Evolutionary conservation across 2,113 vertebrate species (phyloP).

Genomic region (Motacilla tschutschensis): DNA sequence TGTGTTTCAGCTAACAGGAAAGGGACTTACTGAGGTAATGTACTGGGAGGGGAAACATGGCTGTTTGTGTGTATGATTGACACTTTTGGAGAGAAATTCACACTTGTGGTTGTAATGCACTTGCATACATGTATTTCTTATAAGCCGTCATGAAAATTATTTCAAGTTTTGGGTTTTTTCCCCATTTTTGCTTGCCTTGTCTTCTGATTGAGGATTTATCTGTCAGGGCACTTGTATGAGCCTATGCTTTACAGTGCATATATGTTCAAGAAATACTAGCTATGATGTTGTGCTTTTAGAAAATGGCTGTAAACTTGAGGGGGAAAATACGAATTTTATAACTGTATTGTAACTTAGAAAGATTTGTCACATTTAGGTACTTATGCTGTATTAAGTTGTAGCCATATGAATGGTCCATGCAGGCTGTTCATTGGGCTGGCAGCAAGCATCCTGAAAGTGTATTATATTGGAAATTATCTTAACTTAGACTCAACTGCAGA

Average conservation of each 20-base stretch:
- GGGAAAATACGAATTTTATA: neutral
- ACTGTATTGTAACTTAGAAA: neutral
- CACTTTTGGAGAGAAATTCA: neutral
- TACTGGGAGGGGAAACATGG: neutral
- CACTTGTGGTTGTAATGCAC: neutral
- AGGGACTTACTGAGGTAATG: constrained; percentile 88
- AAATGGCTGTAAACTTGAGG: neutral
- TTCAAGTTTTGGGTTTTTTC: neutral
- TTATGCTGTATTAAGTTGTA: neutral
- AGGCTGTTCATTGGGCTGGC: neutral
- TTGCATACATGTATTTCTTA: neutral
- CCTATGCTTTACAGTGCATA: neutral
- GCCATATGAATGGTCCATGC: neutral
- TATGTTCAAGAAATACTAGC: neutral
- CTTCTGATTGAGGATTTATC: neutral
- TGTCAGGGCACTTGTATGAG: neutral
- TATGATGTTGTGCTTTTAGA: neutral
- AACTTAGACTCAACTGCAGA: neutral
- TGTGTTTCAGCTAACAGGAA: constrained; percentile 93
- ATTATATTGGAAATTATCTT: neutral
- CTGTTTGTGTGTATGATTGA: neutral
- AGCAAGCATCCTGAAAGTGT: neutral
- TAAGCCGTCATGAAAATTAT: neutral
- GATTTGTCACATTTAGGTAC: neutral
- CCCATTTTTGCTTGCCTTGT: neutral